A percentile compares a stretch with the other conserved stretches of the same genome.
Evolutionary conservation across 2,113 vertebrate genomes (phyloP).

Genomic region (Pongo pygmaeus): DNA sequence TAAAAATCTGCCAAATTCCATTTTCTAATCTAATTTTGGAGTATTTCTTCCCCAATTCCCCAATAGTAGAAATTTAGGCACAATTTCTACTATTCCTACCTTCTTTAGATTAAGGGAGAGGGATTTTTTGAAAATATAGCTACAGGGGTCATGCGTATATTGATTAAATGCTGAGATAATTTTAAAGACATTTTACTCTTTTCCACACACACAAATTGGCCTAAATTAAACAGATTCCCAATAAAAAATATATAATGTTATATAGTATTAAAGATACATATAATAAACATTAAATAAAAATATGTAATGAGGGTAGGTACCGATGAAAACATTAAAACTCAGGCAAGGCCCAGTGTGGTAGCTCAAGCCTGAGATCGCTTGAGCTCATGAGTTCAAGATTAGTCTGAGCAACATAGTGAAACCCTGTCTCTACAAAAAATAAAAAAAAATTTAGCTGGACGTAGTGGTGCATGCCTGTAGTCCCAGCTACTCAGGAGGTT

Average conservation of each 20-base stretch:
- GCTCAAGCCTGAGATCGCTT: not conserved
- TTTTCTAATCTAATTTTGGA: not conserved
- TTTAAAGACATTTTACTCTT: not conserved
- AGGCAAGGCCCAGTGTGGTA: not conserved
- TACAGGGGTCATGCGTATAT: not conserved
- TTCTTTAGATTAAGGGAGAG: not conserved
- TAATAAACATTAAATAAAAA: not conserved
- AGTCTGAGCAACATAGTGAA: not conserved
- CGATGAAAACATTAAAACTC: not conserved
- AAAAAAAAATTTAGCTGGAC: not conserved
- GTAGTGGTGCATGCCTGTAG: not conserved
- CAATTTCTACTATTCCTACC: not conserved
- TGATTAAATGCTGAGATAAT: not conserved
- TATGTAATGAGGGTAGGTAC: not conserved
- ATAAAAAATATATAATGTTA: not conserved
- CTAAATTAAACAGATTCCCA: not conserved
- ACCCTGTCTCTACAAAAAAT: not conserved
- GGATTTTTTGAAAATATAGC: not conserved
- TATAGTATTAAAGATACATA: not conserved
- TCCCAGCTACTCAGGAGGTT: not conserved
- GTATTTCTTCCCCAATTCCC: not conserved
- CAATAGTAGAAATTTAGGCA: too few relatives aligned
- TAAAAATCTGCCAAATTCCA: not conserved
- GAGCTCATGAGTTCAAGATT: too few relatives aligned
- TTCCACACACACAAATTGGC: accelerated